Evolutionary conservation across 2,797 vertebrate species (phyloP).

Genomic region (Sciurus vulgaris): DNA sequence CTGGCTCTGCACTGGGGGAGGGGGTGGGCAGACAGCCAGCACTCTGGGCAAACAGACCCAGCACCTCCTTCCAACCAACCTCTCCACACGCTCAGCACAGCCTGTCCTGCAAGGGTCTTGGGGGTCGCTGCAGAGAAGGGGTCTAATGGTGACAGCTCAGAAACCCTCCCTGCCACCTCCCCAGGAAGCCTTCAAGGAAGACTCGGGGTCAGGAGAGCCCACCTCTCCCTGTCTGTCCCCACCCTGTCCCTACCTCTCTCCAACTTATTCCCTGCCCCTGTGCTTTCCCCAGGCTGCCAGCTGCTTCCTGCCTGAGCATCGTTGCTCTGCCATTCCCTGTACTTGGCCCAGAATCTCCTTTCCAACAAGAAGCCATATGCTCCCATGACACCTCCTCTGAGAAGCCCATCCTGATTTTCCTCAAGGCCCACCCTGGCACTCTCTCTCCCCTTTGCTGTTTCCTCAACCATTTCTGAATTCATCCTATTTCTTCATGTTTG

Average conservation of each 20-base stretch:
- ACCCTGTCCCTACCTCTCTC: neutral
- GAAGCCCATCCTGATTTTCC: neutral
- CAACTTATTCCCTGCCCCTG: neutral
- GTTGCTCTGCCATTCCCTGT: neutral
- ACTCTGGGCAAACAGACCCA: neutral
- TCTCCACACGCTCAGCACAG: accelerated
- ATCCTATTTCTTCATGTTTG: neutral
- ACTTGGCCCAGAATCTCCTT: neutral
- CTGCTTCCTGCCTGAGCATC: too few relatives aligned
- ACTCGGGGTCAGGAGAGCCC: too few relatives aligned
- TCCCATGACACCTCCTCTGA: neutral
- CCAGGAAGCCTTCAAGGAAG: too few relatives aligned
- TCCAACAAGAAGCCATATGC: too few relatives aligned
- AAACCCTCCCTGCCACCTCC: neutral
- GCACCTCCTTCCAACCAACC: accelerated
- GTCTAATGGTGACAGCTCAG: neutral
- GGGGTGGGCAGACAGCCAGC: neutral
- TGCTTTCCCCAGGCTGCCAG: neutral
- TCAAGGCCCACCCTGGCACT: too few relatives aligned
- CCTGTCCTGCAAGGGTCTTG: accelerated
- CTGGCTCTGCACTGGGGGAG: neutral
- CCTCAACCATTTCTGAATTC: neutral
- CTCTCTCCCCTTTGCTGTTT: neutral
- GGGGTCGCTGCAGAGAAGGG: neutral
- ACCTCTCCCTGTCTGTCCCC: neutral